phyloP scores from a whole-genome alignment of 2,888 invertebrate genomes.

The Rhagophthalmus giganteus region DNA sequence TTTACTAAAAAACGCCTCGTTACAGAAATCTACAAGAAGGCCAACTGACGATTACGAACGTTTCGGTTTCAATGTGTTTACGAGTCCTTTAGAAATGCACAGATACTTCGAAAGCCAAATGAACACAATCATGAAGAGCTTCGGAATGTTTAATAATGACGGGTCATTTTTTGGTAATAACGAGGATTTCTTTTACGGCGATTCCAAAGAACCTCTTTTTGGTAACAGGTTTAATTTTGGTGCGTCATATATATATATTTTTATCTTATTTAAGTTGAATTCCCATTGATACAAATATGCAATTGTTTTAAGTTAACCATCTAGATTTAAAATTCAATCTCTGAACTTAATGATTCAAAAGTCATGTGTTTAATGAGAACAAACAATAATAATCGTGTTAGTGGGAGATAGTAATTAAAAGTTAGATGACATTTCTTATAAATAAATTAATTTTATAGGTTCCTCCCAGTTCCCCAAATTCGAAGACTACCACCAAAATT shows the following conservation, averaged over 20 bases:
- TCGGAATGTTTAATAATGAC: conserved; percentile 44
- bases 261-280: too few relatives aligned
- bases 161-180: conserved; percentile 10
- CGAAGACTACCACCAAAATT: conserved; percentile 6
- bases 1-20: too few relatives aligned
- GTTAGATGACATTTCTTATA: conserved; percentile 17
- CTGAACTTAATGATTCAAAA: too few relatives aligned
- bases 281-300: too few relatives aligned
- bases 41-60: conserved; percentile 11
- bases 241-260: conserved; percentile 1
- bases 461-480: conserved; percentile 10
- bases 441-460: conserved; percentile 12
- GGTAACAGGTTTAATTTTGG: conserved; percentile 6
- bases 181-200: conserved; percentile 9
- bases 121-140: conserved; percentile 59
- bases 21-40: too few relatives aligned
- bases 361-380: too few relatives aligned
- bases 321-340: too few relatives aligned
- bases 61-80: conserved; percentile 59
- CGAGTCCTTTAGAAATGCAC: conserved; percentile 64
- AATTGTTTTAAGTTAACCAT: too few relatives aligned
- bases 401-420: too few relatives aligned
- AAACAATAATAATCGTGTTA: too few relatives aligned
- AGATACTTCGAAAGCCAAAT: conserved; percentile 65
- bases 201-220: conserved; percentile 10